phyloP scores from a whole-genome alignment of 2,113 vertebrate species.

The Tylochromis polylepis region DNA sequence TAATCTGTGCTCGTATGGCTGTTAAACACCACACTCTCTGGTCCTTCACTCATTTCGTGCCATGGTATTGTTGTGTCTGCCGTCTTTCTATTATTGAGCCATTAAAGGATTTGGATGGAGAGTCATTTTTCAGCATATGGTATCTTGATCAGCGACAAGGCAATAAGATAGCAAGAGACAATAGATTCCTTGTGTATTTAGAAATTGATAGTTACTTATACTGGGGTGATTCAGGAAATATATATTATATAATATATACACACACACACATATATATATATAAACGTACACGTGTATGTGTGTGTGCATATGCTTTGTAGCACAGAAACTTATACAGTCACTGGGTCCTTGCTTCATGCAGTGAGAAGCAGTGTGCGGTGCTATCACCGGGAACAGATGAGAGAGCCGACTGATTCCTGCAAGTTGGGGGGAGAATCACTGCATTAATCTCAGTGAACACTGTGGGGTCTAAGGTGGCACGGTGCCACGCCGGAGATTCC shows the following conservation, averaged over 20 bases:
- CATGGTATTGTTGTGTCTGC: constrained; percentile 61
- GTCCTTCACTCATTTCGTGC: constrained; percentile 59
- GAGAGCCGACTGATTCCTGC: constrained; percentile 5
- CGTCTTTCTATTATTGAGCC: constrained; percentile 46
- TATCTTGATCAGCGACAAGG: constrained; percentile 54
- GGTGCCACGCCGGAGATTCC: constrained; percentile 44
- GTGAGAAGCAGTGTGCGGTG: neutral
- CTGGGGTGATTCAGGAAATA: neutral
- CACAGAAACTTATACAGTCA: neutral
- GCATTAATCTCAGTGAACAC: constrained; percentile 56
- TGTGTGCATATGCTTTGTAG: neutral
- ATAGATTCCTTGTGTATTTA: constrained; percentile 16
- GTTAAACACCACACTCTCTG: constrained; percentile 65
- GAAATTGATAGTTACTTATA: neutral
- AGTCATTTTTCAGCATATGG: constrained; percentile 52
- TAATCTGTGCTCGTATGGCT: constrained; percentile 76
- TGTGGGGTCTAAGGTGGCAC: constrained; percentile 46
- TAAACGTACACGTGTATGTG: neutral
- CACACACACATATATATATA: neutral
- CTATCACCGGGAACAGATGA: neutral
- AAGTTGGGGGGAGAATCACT: constrained; percentile 20
- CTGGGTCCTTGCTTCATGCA: neutral
- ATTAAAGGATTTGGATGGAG: constrained; percentile 57
- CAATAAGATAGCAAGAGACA: constrained; percentile 31
- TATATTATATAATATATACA: neutral